phyloP scores from a whole-genome alignment of 2,113 vertebrate species.

The Pipa parva region DNA sequence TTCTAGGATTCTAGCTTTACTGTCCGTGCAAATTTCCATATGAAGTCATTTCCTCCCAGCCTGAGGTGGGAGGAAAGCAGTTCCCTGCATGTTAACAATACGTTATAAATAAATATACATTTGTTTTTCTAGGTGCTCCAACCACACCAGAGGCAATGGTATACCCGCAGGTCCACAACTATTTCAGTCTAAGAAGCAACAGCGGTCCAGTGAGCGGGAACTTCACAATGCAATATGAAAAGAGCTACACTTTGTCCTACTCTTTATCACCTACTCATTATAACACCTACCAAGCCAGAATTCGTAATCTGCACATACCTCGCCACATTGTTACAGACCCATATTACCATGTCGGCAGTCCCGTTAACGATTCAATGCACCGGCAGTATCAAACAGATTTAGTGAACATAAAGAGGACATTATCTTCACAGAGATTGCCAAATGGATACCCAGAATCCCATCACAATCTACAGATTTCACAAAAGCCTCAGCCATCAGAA shows the following conservation, averaged over 20 bases:
- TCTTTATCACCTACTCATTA: conserved; percentile 42
- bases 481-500: conserved; percentile 46
- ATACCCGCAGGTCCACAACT: conserved; percentile 20
- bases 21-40: no score
- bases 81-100: no score
- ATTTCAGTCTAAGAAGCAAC: conserved; percentile 7
- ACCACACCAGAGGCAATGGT: conserved; percentile 26
- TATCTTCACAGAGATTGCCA: neutral
- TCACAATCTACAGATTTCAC: conserved; percentile 41
- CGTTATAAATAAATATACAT: no score
- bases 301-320: conserved; percentile 39
- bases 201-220: conserved; percentile 40
- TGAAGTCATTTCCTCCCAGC: no score
- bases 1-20: no score
- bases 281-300: conserved; percentile 35
- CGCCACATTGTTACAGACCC: conserved; percentile 37
- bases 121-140: neutral
- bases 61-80: no score
- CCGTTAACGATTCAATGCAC: conserved; percentile 38
- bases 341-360: conserved; percentile 34
- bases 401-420: conserved; percentile 14
- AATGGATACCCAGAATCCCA: conserved; percentile 46
- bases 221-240: conserved; percentile 39
- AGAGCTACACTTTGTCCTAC: conserved; percentile 14
- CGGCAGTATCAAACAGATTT: conserved; percentile 44